Evolutionary conservation across 2,797 vertebrate genomes (phyloP).

Genomic region (Sphenopsis melanotis): DNA sequence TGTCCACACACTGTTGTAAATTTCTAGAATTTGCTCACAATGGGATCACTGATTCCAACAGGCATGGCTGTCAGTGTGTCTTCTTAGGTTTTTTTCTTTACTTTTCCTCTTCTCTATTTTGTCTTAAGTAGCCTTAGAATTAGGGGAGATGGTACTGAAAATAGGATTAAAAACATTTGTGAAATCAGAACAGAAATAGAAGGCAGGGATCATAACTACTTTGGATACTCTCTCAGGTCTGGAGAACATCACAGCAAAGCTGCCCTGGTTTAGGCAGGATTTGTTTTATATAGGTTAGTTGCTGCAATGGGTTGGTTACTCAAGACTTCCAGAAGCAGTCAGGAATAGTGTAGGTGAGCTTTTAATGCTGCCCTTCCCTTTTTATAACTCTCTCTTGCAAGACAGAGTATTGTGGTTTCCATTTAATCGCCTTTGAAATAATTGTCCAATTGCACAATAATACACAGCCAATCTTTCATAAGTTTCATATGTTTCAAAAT

Average conservation of each 20-base stretch:
- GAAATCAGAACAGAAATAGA: neutral
- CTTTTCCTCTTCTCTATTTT: neutral
- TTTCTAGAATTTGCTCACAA: neutral
- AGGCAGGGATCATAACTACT: neutral
- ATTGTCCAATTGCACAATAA: conserved; percentile 45
- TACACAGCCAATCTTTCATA: neutral
- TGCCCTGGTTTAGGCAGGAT: neutral
- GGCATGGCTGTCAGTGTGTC: neutral
- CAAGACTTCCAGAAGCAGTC: conserved; percentile 5
- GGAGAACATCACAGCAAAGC: neutral
- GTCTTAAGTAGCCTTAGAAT: neutral
- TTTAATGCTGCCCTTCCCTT: conserved; percentile 49
- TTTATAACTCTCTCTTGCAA: conserved; percentile 14
- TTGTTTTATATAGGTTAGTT: conserved; percentile 1
- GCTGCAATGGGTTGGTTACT: conserved; percentile 7
- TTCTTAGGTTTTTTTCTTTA: neutral
- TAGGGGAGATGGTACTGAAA: neutral
- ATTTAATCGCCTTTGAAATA: conserved; percentile 29
- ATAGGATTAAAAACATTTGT: neutral
- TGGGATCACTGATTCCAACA: neutral
- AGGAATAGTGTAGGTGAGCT: conserved; percentile 17
- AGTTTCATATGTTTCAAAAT: conserved; percentile 52
- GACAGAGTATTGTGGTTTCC: conserved; percentile 1
- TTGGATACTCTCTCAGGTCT: neutral
- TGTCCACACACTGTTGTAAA: neutral